Evolutionary conservation across 2,113 vertebrate genomes (phyloP).

Genomic region (Saccopteryx bilineata): DNA sequence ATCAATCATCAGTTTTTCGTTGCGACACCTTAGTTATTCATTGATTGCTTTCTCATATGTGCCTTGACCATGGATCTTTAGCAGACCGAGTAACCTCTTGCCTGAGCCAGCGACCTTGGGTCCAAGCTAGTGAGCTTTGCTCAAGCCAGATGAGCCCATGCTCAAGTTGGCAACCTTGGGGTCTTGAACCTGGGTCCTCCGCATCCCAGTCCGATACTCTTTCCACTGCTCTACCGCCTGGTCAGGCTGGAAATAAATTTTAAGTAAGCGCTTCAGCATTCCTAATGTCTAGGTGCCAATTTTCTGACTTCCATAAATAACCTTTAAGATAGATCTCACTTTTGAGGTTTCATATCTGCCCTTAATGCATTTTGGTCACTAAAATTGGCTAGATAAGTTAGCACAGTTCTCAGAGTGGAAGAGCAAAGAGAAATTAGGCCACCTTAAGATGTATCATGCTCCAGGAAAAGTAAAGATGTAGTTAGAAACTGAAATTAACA

Average conservation of each 20-base stretch:
- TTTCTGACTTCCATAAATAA: slow-evolving; percentile 34
- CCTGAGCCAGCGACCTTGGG: too few relatives aligned
- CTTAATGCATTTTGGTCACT: slow-evolving; percentile 10
- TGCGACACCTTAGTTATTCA: too few relatives aligned
- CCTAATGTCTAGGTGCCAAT: neutral
- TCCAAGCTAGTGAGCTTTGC: too few relatives aligned
- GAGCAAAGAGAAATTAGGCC: slow-evolving; percentile 59
- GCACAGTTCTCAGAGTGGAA: neutral
- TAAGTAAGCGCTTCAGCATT: neutral
- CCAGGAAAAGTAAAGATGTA: slow-evolving; percentile 56
- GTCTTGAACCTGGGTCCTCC: too few relatives aligned
- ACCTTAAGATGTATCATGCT: slow-evolving; percentile 61
- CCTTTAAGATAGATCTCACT: neutral
- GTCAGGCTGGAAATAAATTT: neutral
- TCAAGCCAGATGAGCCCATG: too few relatives aligned
- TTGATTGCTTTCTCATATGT: too few relatives aligned
- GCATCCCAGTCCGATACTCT: too few relatives aligned
- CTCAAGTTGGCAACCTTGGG: too few relatives aligned
- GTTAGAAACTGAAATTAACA: slow-evolving; percentile 60
- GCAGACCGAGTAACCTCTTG: too few relatives aligned
- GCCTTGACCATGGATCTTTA: too few relatives aligned
- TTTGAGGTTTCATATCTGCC: slow-evolving; percentile 37
- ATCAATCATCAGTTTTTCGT: too few relatives aligned
- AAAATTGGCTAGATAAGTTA: slow-evolving; percentile 32
- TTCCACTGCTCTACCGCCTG: too few relatives aligned